Evolutionary conservation across 2,888 invertebrate species (phyloP).

Genomic region (Geotrupes spiniger): DNA sequence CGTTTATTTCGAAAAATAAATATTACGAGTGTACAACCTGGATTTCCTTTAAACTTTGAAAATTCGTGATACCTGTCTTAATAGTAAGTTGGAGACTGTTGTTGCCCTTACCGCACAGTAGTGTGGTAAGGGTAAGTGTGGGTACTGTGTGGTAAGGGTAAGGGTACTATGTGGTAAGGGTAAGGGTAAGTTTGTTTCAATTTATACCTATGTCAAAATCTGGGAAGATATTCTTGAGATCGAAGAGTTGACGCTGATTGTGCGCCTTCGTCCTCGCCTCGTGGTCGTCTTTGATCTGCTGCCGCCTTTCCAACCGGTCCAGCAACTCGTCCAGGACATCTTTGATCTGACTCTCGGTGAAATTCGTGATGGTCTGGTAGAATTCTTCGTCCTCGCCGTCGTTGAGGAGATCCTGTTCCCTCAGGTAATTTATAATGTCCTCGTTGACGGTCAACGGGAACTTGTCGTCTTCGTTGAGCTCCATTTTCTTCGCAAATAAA

Average conservation of each 20-base stretch:
- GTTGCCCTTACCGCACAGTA: too few relatives aligned
- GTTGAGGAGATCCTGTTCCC: conserved; percentile 14
- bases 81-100: too few relatives aligned
- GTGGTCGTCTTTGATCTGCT: conserved; percentile 35
- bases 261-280: conserved; percentile 32
- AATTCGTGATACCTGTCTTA: background rate
- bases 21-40: too few relatives aligned
- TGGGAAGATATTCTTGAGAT: conserved; percentile 31
- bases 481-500: conserved; percentile 6
- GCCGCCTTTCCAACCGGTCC: conserved; percentile 33
- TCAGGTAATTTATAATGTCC: conserved; percentile 25
- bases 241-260: conserved; percentile 40
- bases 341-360: conserved; percentile 17
- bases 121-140: too few relatives aligned
- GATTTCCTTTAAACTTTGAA: too few relatives aligned
- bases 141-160: too few relatives aligned
- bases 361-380: conserved; percentile 8
- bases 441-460: conserved; percentile 17
- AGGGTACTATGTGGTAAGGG: too few relatives aligned
- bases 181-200: too few relatives aligned
- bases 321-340: conserved; percentile 36
- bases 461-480: conserved; percentile 16
- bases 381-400: conserved; percentile 15
- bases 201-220: conserved; percentile 41
- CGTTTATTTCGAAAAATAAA: background rate